A percentile compares a stretch with the other conserved stretches of the same genome.
phyloP scores from a whole-genome alignment of 2,888 invertebrate species.

The Drosophila mulleri region DNA sequence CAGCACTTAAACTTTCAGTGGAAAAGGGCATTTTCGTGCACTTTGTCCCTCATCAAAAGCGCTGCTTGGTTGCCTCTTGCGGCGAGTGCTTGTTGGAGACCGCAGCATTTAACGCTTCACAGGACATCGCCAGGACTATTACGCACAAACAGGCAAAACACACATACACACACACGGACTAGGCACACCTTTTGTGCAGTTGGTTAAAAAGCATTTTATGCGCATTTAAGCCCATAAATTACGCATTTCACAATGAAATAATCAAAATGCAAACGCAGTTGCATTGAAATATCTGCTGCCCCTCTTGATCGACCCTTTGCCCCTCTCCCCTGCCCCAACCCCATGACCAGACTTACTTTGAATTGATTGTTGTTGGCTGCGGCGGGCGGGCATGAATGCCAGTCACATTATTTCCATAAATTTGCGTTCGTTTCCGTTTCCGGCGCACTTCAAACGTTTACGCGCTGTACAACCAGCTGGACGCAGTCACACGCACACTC shows the following conservation, averaged over 20 bases:
- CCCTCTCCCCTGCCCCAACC: no score
- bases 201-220: slow-evolving; percentile 73
- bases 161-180: not conserved
- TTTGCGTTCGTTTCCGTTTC: slow-evolving; percentile 76
- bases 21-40: slow-evolving; percentile 54
- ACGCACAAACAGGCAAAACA: slow-evolving; percentile 11
- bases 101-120: slow-evolving; percentile 68
- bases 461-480: slow-evolving; percentile 20
- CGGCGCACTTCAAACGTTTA: slow-evolving; percentile 62
- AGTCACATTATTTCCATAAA: slow-evolving; percentile 77
- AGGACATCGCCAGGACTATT: slow-evolving; percentile 28
- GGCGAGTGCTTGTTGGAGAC: slow-evolving; percentile 49
- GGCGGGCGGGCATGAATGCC: slow-evolving; percentile 45
- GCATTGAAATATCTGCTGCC: slow-evolving; percentile 31
- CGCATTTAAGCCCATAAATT: slow-evolving; percentile 71
- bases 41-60: slow-evolving; percentile 68
- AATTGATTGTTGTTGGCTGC: slow-evolving; percentile 51
- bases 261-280: slow-evolving; percentile 55
- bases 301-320: fast-evolving
- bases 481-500: slow-evolving; percentile 6
- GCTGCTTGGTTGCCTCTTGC: slow-evolving; percentile 33
- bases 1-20: slow-evolving; percentile 47
- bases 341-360: not conserved
- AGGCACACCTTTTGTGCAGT: slow-evolving; percentile 58
- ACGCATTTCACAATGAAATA: slow-evolving; percentile 46